Base-by-base conservation (phyloP, 2,113 vertebrate species). In the Apus apus region DNA sequence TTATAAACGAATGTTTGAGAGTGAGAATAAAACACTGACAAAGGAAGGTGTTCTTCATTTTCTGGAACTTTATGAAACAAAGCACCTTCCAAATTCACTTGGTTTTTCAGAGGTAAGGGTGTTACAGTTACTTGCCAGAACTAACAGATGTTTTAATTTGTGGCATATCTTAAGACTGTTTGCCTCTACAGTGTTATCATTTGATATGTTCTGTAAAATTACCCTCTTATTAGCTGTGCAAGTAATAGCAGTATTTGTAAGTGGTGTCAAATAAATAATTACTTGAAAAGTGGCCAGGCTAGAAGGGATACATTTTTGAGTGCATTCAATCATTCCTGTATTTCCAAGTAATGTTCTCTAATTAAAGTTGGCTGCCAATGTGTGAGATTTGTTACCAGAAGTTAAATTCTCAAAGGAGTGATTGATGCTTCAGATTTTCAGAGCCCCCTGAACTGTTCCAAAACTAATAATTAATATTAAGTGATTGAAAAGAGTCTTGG, bases 1-100 rank as follows among this genome's bases (percentile, higher is more conserved):
- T 84, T 99, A 99, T 90, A 98, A 98, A 96, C 98, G 99, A 81
- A 99, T 99, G 99, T 99, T 99, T 97, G 99, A 99, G 91, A 99
- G 99, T 83, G 99, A 99, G 96, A 99, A 99, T 94, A 99, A 99
- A 97, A 97, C 98, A 11, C 43, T 99, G 75, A 98, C 98, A 85
- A 99, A 97, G 93, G 99, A 99, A 95, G 99, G 99, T 8, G 92
- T 99, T 83, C 95, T 95, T 91, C 99, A 99, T 90, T 98, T 99
- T 92, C 94, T 99, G 46, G 98, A 98, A 84, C 98, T 99, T 64
- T 98, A 96, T 90, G 97, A 98, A 84, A 96, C 97, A n/a, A 98
- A 95, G 61, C 53, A 64, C 72, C 97, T 99, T 32, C 97, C 96
- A 8, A 98, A 98, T 93, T 96, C 99, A 1, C 89, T 92, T 71